Evolutionary conservation across 2,113 vertebrate genomes (phyloP), one percentile per base, ranked within the genome.

Genomic region (Martes martes): DNA sequence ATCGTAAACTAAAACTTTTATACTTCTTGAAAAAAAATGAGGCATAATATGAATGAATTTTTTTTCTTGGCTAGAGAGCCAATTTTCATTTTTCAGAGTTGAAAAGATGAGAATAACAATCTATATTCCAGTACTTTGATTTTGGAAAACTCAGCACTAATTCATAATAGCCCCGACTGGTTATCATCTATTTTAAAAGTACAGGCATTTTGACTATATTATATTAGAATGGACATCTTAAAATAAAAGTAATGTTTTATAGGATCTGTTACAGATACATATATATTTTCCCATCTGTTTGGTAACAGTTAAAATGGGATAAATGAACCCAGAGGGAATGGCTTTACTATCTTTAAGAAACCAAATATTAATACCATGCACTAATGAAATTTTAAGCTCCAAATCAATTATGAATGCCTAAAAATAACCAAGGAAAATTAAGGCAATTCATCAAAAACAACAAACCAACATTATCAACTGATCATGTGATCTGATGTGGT

Each of bases 341-440:
- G 1, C 0, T 80, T 90, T 63, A 57, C 9, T 78, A 4, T 67
- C 3, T 65, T 76, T 59, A 67, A 0, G 3, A 93, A 88, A 92
- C 1, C 31, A 63, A 85, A 88, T 71, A 80, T 47, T 69, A 47
- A 2, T 92, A 52, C 1, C 6, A 59, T 16, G 4, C 33, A 6
- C 47, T 93, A 82, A 82, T 42, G 13, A 83, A 71, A 4, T 16
- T 76, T 86, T 82, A 71, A 78, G 7, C 59, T 69, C 15, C 16
- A 78, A 91, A 74, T 67, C 21, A 96, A 89, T 65, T 82, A 76
- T 47, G 2, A 89, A 36, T 73, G 11, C 6, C 39, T 36, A 73
- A 85, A 84, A 84, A n/a, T 87, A 90, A 97, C n/a, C n/a, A 82
- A 67, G 80, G 10, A 63, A 76, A 83, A 36, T 82, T 52, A 82